Evolutionary conservation across 2,797 vertebrate species (phyloP).

Genomic region (Pseudocheirus occidentalis): DNA sequence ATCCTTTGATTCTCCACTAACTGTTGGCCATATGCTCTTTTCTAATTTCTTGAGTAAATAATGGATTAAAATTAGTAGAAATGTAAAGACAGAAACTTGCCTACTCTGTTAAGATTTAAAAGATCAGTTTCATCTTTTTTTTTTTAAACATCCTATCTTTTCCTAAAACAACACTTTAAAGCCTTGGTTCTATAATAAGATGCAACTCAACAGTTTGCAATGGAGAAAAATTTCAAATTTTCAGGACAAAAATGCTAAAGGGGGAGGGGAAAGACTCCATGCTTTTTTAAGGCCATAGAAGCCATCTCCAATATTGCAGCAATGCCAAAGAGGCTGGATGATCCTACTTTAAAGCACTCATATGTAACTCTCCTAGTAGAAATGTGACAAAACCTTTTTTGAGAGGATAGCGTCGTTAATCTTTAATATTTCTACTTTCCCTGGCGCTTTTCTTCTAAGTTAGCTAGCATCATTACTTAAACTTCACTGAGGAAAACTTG

Average conservation of each 20-base stretch:
- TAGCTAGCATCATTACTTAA: neutral
- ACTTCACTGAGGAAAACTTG: neutral
- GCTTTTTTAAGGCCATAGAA: conserved; percentile 35
- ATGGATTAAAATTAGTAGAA: conserved; percentile 27
- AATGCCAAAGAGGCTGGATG: neutral
- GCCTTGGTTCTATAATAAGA: conserved; percentile 1
- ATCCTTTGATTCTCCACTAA: conserved; percentile 21
- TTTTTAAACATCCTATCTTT: conserved; percentile 28
- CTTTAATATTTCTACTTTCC: neutral
- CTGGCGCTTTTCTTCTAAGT: neutral
- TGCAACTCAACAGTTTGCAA: conserved; percentile 30
- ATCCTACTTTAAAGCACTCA: neutral
- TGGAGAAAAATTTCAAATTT: conserved; percentile 11
- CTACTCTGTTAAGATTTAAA: conserved; percentile 39
- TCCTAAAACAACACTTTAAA: neutral
- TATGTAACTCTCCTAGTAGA: conserved; percentile 1
- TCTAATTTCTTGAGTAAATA: conserved; percentile 49
- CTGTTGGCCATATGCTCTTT: conserved; percentile 37
- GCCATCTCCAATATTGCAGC: neutral
- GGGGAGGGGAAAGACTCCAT: conserved; percentile 1
- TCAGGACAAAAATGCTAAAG: neutral
- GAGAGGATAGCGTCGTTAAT: neutral
- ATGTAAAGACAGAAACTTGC: conserved; percentile 35
- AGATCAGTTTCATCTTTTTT: conserved; percentile 49
- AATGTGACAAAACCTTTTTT: neutral